phyloP scores from a whole-genome alignment of 2,113 vertebrate species.

The Agelaius phoeniceus region DNA sequence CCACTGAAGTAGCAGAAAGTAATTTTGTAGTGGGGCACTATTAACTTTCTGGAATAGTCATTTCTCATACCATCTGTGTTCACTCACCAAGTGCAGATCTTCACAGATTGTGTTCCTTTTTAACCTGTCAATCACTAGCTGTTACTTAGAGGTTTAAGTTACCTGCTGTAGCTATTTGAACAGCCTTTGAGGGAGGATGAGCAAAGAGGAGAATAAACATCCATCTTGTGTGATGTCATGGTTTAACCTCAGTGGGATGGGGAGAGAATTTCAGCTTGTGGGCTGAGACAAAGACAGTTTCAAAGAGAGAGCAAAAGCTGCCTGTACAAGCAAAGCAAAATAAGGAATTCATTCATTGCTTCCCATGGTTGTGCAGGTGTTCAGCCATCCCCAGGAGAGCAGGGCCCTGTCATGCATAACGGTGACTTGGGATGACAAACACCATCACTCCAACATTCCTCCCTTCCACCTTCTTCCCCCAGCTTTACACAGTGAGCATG shows the following conservation, averaged over 20 bases:
- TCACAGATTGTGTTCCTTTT: constrained; percentile 32
- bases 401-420: background rate
- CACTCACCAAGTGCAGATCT: background rate
- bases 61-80: constrained; percentile 43
- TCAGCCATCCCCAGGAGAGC: background rate
- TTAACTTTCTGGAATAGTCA: constrained; percentile 4
- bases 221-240: background rate
- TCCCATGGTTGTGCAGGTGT: background rate
- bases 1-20: background rate
- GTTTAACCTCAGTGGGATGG: background rate
- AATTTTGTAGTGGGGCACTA: background rate
- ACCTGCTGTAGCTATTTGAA: constrained; percentile 24
- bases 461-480: background rate
- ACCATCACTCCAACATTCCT: background rate
- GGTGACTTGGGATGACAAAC: background rate
- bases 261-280: background rate
- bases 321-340: background rate
- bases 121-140: background rate
- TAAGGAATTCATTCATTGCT: background rate
- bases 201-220: background rate
- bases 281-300: background rate
- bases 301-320: background rate
- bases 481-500: background rate
- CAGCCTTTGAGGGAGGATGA: background rate
- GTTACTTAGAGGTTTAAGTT: background rate